Evolutionary conservation across 1,140 invertebrate species (phyloP), one percentile per base, ranked within the genome.

Genomic region (Leptopilina clavipes): DNA sequence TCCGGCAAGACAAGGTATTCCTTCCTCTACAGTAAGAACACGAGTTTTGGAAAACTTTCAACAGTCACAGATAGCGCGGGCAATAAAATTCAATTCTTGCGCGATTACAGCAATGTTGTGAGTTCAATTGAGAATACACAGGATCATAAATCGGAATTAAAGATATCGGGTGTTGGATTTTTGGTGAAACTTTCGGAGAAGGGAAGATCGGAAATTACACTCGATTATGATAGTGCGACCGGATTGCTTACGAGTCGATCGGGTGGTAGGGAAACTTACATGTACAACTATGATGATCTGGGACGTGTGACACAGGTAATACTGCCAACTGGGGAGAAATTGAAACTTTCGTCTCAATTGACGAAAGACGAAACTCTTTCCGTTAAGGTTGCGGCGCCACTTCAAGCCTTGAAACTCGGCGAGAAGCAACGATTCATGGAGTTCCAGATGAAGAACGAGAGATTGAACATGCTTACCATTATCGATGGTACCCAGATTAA

Each of bases 1-100:
- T 98, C 97, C 0, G 96, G 96, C 25, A 96, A 97, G 90, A 96
- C 95, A 0, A 93, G 97, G 83, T 99, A 98, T 88, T 96, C 96
- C 31, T 99, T 99, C 91, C 92, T 98, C 1, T 99, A 99, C 89
- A 98, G 95, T 18, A 98, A 98, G 86, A 99, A 99, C 84, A 98
- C 97, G 1, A 97, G 96, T 85, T 98, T 98, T 84, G 98, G 98
- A 0, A 97, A 97, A 87, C 90, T 99, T 19, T 97, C 95, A 0
- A 97, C 95, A 3, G 96, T 99, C 0, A 97, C 95, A 0, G 97
- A 98, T 89, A 95, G 95, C 70, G 96, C 96, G 14, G 96, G 96
- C 14, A 98, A 98, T 86, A 97, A 98, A 90, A 96, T 98, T 79
- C 93, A 96, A 85, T 95, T 99, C 86, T 90, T 97, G 14, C 92